Evolutionary conservation across 1,140 invertebrate genomes (phyloP).

Genomic region (Pararge aegeria): DNA sequence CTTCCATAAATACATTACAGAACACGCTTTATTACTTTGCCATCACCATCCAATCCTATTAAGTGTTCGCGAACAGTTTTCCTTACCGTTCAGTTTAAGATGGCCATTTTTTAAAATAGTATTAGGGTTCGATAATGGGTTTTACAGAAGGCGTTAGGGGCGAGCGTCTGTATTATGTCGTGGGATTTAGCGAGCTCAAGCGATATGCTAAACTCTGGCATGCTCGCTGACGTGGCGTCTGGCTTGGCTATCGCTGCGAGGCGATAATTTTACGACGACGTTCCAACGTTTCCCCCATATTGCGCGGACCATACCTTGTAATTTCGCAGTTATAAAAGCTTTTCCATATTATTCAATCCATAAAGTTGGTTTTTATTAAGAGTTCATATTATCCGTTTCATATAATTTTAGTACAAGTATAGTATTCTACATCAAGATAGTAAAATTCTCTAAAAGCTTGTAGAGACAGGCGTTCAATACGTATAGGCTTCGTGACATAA

Average conservation of each 20-base stretch:
- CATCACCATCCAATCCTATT: conserved; percentile 76
- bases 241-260: conserved; percentile 47
- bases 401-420: too few relatives aligned
- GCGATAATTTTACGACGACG: conserved; percentile 69
- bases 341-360: conserved; percentile 6
- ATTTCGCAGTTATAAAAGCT: conserved; percentile 5
- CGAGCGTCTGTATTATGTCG: conserved; percentile 56
- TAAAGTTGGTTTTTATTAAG: too few relatives aligned
- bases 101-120: conserved; percentile 72
- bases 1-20: conserved; percentile 73
- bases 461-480: too few relatives aligned
- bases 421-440: too few relatives aligned
- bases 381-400: too few relatives aligned
- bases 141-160: conserved; percentile 47
- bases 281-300: conserved; percentile 24
- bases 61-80: conserved; percentile 62
- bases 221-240: conserved; percentile 69
- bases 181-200: conserved; percentile 56
- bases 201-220: conserved; percentile 65
- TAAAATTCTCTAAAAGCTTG: too few relatives aligned
- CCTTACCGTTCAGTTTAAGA: conserved; percentile 63
- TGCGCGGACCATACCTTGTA: conserved; percentile 2
- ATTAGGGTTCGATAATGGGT: conserved; percentile 73
- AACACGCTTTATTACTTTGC: conserved; percentile 75
- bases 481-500: too few relatives aligned